phyloP scores from a whole-genome alignment of 2,888 invertebrate genomes.

The Noctua fimbriata region DNA sequence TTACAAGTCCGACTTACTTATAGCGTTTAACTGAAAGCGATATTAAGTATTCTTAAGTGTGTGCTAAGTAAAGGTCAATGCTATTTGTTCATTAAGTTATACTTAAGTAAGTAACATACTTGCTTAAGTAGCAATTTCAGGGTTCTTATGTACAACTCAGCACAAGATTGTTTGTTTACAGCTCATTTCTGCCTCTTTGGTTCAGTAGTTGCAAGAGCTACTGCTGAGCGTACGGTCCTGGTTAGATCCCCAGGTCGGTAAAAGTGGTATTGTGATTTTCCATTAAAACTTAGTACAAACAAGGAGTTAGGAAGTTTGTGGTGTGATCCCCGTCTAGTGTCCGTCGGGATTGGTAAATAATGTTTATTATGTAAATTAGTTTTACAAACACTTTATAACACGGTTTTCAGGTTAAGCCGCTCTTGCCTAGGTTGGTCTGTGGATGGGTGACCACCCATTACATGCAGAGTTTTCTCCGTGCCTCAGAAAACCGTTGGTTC shows the following conservation, averaged over 20 bases:
- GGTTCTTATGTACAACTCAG: neutral
- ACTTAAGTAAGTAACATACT: conserved; percentile 9
- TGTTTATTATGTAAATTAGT: neutral
- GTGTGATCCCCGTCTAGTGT: neutral
- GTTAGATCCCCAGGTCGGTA: neutral
- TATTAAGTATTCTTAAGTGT: conserved; percentile 32
- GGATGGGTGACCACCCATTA: no score
- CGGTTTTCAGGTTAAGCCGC: no score
- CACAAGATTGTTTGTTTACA: neutral
- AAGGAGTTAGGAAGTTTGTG: neutral
- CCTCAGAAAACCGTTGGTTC: no score
- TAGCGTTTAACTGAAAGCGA: conserved; percentile 30
- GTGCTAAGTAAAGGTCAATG: conserved; percentile 44
- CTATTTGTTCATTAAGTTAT: conserved; percentile 18
- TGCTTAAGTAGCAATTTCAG: neutral
- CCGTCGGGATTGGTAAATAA: neutral
- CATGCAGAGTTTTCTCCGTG: no score
- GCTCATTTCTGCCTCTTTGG: neutral
- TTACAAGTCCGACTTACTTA: conserved; percentile 5
- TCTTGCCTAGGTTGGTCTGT: no score
- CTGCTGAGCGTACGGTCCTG: neutral
- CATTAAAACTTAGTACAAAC: no score
- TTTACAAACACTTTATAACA: no score
- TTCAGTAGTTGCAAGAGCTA: neutral
- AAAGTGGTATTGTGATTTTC: neutral